Conservation (phyloP, 2,113 vertebrate genomes). For the Tapirus terrestris region DNA sequence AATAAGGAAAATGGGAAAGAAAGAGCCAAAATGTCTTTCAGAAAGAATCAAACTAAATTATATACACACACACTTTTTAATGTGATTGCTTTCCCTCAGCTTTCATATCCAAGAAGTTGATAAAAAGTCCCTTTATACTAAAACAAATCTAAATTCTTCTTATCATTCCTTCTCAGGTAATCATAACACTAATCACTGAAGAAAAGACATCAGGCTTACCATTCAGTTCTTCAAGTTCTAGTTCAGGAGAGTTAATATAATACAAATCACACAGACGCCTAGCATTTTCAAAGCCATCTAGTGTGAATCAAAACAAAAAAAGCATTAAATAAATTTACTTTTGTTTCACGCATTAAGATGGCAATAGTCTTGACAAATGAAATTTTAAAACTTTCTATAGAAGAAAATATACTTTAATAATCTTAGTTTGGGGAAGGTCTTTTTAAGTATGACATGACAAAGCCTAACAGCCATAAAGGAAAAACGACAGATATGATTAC, state of each 20-base stretch:
- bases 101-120: slow-evolving; percentile 5
- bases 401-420: slow-evolving; percentile 40
- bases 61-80: not conserved
- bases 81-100: not conserved
- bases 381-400: slow-evolving; percentile 49
- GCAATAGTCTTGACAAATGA: not conserved
- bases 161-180: not conserved
- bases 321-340: slow-evolving; percentile 57
- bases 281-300: slow-evolving; percentile 98
- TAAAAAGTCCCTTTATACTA: slow-evolving; percentile 14
- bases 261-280: slow-evolving; percentile 97
- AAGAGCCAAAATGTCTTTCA: slow-evolving; percentile 15
- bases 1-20: slow-evolving; percentile 17
- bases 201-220: slow-evolving; percentile 86
- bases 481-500: not conserved
- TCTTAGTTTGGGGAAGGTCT: not conserved
- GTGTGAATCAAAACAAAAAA: slow-evolving; percentile 76
- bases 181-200: slow-evolving; percentile 16
- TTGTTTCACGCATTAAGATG: slow-evolving; percentile 43
- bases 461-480: not conserved
- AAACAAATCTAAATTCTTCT: slow-evolving; percentile 49
- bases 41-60: not conserved
- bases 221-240: slow-evolving; percentile 93
- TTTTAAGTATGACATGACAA: not conserved
- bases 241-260: slow-evolving; percentile 97